Conservation (phyloP, 1,140 invertebrate species). For the Pseudomyrmex cubaensis region DNA sequence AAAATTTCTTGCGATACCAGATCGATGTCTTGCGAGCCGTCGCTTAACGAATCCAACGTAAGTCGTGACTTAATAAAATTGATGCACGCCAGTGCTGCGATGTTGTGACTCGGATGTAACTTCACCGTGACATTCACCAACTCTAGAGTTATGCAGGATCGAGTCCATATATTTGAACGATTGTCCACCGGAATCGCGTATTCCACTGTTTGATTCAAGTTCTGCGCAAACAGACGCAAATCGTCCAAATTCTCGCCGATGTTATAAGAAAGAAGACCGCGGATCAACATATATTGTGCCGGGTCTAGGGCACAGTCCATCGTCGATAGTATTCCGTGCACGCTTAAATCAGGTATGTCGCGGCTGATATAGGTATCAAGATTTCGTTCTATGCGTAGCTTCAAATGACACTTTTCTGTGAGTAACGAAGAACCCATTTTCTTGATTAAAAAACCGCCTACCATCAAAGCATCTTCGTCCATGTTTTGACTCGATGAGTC, state of each 20-base stretch:
- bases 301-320: conserved; percentile 93
- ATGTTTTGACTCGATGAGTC: conserved; percentile 52
- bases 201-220: conserved; percentile 71
- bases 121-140: conserved; percentile 95
- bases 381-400: conserved; percentile 93
- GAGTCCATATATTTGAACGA: conserved; percentile 88
- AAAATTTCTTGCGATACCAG: conserved; percentile 96
- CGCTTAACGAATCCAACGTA: conserved; percentile 93
- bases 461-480: conserved; percentile 76
- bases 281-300: conserved; percentile 94
- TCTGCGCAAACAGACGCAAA: conserved; percentile 78
- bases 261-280: conserved; percentile 95
- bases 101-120: conserved; percentile 87
- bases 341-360: conserved; percentile 92
- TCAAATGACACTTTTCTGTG: conserved; percentile 92
- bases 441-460: conserved; percentile 86
- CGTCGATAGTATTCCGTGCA: conserved; percentile 94
- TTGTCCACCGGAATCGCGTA: conserved; percentile 65
- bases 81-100: conserved; percentile 92
- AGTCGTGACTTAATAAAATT: conserved; percentile 97
- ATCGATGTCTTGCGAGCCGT: conserved; percentile 96
- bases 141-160: conserved; percentile 92
- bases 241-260: conserved; percentile 95
- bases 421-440: conserved; percentile 88
- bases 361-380: conserved; percentile 90